Conservation (phyloP, 2,113 vertebrate species). For the Proterorhinus semilunaris region DNA sequence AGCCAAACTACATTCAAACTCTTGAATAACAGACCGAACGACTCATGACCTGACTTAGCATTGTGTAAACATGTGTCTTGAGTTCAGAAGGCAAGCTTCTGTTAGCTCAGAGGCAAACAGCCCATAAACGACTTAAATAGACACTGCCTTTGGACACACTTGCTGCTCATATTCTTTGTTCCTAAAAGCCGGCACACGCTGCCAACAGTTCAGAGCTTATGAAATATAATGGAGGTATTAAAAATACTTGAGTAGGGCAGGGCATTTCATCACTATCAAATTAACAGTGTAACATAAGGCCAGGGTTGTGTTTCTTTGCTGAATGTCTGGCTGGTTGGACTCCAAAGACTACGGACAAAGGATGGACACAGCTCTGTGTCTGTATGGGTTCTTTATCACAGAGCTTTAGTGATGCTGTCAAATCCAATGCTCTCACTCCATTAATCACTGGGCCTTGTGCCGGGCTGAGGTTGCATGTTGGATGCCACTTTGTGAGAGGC, state of each 20-base stretch:
- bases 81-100: slow-evolving; percentile 30
- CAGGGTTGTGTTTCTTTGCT: slow-evolving; percentile 42
- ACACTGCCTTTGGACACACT: slow-evolving; percentile 18
- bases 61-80: slow-evolving; percentile 57
- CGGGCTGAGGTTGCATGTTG: slow-evolving; percentile 31
- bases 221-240: slow-evolving; percentile 48
- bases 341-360: slow-evolving; percentile 29
- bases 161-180: slow-evolving; percentile 19
- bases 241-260: slow-evolving; percentile 39
- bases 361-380: slow-evolving; percentile 30
- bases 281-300: slow-evolving; percentile 44
- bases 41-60: slow-evolving; percentile 75
- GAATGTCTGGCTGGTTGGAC: slow-evolving; percentile 18
- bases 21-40: slow-evolving; percentile 71
- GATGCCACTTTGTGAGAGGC: slow-evolving; percentile 39
- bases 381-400: slow-evolving; percentile 54
- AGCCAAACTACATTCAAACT: slow-evolving; percentile 74
- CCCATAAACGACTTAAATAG: slow-evolving; percentile 4
- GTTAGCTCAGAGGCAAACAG: slow-evolving; percentile 10
- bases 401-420: slow-evolving; percentile 64
- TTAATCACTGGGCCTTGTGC: slow-evolving; percentile 69
- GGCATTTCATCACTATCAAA: slow-evolving; percentile 60
- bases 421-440: slow-evolving; percentile 63
- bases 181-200: slow-evolving; percentile 36
- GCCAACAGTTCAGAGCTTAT: slow-evolving; percentile 35